phyloP scores from a whole-genome alignment of 2,797 vertebrate species.

The Huso huso region DNA sequence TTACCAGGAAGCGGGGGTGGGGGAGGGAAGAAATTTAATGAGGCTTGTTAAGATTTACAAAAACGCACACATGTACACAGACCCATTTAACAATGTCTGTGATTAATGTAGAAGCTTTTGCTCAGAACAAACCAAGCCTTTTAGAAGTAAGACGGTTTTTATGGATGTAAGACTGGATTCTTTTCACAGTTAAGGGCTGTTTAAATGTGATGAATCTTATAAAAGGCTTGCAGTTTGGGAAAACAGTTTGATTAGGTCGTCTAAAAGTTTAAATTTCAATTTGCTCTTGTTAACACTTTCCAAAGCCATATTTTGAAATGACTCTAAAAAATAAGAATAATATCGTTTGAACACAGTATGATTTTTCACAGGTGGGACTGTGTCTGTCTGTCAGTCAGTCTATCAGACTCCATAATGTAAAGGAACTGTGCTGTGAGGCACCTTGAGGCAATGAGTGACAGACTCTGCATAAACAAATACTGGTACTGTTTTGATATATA shows the following conservation, averaged over 20 bases:
- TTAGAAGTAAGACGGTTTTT: conserved; percentile 46
- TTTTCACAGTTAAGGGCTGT: conserved; percentile 41
- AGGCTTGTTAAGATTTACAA: conserved; percentile 53
- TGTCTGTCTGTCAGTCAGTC: no score
- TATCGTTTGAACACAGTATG: no score
- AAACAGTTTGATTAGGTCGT: neutral
- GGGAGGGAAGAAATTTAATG: conserved; percentile 16
- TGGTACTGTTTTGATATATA: no score
- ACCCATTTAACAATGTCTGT: conserved; percentile 50
- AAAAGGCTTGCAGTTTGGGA: conserved; percentile 30
- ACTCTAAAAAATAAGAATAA: no score
- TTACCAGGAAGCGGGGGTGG: conserved; percentile 42
- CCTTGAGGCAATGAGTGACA: no score
- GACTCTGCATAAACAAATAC: no score
- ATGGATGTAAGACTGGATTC: conserved; percentile 55
- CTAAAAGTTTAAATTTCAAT: neutral
- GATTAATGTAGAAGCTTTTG: conserved; percentile 52
- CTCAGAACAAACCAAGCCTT: conserved; percentile 33
- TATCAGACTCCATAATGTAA: no score
- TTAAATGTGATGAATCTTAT: conserved; percentile 20
- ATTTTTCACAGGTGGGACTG: no score
- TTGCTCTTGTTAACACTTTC: no score
- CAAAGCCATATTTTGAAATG: no score
- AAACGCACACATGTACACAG: conserved; percentile 35
- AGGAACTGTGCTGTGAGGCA: no score